phyloP scores from a whole-genome alignment of 2,888 invertebrate species.

The Odontocerum albicorne region DNA sequence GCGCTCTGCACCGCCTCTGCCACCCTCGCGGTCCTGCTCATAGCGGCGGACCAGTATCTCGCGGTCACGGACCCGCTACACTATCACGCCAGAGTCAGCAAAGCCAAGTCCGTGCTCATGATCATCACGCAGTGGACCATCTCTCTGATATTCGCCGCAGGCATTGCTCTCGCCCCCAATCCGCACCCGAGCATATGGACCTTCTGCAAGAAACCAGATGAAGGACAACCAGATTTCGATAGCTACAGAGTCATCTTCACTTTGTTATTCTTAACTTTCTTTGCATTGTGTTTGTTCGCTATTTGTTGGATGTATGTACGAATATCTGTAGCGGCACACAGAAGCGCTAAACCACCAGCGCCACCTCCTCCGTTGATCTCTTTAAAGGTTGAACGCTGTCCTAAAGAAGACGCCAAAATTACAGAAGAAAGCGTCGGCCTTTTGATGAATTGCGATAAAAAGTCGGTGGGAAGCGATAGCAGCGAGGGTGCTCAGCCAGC shows the following conservation, averaged over 20 bases:
- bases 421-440: slow-evolving; percentile 52
- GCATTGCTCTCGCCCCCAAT: slow-evolving; percentile 54
- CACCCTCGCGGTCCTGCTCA: slow-evolving; percentile 50
- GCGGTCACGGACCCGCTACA: slow-evolving; percentile 57
- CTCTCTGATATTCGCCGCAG: slow-evolving; percentile 51
- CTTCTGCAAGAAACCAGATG: slow-evolving; percentile 13
- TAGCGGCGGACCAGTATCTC: slow-evolving; percentile 47
- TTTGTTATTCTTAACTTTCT: slow-evolving; percentile 49
- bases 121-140: slow-evolving; percentile 37
- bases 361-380: slow-evolving; percentile 46
- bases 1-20: slow-evolving; percentile 50
- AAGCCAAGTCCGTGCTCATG: slow-evolving; percentile 22
- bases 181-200: slow-evolving; percentile 39
- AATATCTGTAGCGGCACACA: slow-evolving; percentile 75
- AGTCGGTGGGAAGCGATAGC: slow-evolving; percentile 39
- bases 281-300: slow-evolving; percentile 58
- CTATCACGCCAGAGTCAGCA: slow-evolving; percentile 28
- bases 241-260: slow-evolving; percentile 49
- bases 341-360: slow-evolving; percentile 64
- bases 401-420: slow-evolving; percentile 49
- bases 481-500: slow-evolving; percentile 40
- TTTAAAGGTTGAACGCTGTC: slow-evolving; percentile 55
- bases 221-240: slow-evolving; percentile 3
- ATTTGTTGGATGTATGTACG: slow-evolving; percentile 75
- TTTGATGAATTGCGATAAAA: slow-evolving; percentile 50